Evolutionary conservation across 2,113 vertebrate species (phyloP), one percentile per base, ranked within the genome.

Genomic region (Gallinago jamesoni): DNA sequence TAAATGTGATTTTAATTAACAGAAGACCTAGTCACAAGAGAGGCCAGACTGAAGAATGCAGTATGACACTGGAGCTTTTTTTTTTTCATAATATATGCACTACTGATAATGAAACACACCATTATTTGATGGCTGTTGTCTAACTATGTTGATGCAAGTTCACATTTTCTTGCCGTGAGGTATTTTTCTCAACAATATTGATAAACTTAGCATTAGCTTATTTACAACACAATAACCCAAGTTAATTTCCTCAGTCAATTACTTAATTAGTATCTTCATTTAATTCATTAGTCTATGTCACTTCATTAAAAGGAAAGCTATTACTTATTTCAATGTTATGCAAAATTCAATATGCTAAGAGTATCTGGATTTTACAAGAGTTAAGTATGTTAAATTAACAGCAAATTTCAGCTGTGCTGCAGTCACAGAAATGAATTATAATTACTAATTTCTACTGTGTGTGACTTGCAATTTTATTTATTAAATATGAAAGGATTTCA

Each of bases 161-260:
- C 31, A 39, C 8, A 41, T 85, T 92, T 84, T 55, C 50, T 85
- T 91, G 23, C 7, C 16, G 11, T 57, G 0, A 3, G 37, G 5
- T 52, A 47, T 56, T 87, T 81, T 89, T 50, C 66, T 67, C 12
- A 39, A 39, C 14, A 86, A 43, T 35, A 56, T 1, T 64, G 41
- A 69, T 37, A 84, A 80, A 70, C 12, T 73, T 79, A 86, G 2
- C 8, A 78, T 90, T 91, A 88, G 5, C 33, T 85, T 59, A 66
- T 87, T 89, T 97, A 59, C 20, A 89, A 70, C 31, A 87, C 31
- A 87, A 75, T 84, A 82, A 74, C 39, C 6, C 8, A 64, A 83
- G 67, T 80, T 76, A 82, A 88, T 96, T 92, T 94, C 21, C 27
- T 89, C 52, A 84, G 39, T 90, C 70, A 95, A 63, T 76, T 95